A percentile compares a stretch with the other conserved stretches of the same genome.
Evolutionary conservation across 1,140 invertebrate genomes (phyloP).

Genomic region (Bombus impatiens): DNA sequence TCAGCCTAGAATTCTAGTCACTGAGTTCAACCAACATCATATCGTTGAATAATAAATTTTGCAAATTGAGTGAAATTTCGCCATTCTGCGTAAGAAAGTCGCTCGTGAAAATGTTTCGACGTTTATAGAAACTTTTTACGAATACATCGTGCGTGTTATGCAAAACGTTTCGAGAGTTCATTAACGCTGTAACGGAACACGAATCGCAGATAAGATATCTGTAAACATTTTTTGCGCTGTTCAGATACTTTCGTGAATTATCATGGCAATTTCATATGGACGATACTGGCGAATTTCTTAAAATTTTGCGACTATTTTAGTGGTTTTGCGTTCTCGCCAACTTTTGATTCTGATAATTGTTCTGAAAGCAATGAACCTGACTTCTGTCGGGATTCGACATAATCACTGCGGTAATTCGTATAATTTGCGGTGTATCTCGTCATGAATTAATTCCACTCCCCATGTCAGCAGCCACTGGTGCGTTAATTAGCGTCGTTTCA

Average conservation of each 20-base stretch:
- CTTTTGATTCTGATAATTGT: neutral
- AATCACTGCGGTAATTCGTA: slow-evolving; percentile 27
- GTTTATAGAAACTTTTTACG: neutral
- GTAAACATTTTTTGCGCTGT: no score
- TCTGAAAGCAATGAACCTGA: slow-evolving; percentile 12
- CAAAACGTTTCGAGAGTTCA: neutral
- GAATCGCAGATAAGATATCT: no score
- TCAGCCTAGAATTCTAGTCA: slow-evolving; percentile 2
- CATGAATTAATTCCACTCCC: slow-evolving; percentile 14
- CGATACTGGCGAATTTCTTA: neutral
- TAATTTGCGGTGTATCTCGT: slow-evolving; percentile 30
- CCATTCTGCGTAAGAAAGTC: neutral
- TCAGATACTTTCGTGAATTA: no score
- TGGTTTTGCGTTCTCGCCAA: neutral
- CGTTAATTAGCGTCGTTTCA: slow-evolving; percentile 68
- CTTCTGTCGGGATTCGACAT: slow-evolving; percentile 3
- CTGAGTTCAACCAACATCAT: neutral
- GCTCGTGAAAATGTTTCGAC: neutral
- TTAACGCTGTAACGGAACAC: neutral
- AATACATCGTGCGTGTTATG: neutral
- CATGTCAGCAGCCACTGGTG: neutral
- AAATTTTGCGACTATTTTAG: no score
- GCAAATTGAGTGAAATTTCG: neutral
- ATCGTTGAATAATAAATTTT: neutral
- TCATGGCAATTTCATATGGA: no score